Evolutionary conservation across 2,113 vertebrate genomes (phyloP).

Genomic region (Gorsachius goisagi): DNA sequence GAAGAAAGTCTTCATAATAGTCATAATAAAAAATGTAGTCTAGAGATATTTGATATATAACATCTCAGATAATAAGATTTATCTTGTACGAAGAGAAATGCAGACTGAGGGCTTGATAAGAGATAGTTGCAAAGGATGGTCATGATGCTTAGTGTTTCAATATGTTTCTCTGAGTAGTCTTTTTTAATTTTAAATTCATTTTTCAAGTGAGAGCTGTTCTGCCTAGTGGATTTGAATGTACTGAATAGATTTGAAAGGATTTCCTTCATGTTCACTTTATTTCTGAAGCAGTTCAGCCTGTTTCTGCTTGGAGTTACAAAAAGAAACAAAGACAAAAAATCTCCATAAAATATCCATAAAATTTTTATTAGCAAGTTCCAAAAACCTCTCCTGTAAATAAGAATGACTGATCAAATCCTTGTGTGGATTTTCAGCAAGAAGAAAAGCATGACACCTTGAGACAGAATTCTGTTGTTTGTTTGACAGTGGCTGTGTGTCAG

Average conservation of each 20-base stretch:
- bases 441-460: neutral
- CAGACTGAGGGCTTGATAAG: neutral
- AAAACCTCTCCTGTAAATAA: neutral
- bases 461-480: neutral
- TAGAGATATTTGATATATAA: neutral
- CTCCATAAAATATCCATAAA: constrained; percentile 17
- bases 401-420: neutral
- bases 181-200: neutral
- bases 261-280: constrained; percentile 49
- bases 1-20: neutral
- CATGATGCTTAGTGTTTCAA: neutral
- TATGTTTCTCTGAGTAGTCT: neutral
- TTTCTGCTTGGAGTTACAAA: constrained; percentile 31
- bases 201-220: constrained; percentile 12
- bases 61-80: neutral
- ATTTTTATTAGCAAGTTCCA: neutral
- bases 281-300: constrained; percentile 31
- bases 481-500: neutral
- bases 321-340: constrained; percentile 20
- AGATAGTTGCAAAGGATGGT: neutral
- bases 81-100: neutral
- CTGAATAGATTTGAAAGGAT: constrained; percentile 43
- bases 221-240: constrained; percentile 30
- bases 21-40: neutral
- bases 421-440: neutral